Conservation (phyloP, 1,140 invertebrate species). For the Aphis craccivora region DNA sequence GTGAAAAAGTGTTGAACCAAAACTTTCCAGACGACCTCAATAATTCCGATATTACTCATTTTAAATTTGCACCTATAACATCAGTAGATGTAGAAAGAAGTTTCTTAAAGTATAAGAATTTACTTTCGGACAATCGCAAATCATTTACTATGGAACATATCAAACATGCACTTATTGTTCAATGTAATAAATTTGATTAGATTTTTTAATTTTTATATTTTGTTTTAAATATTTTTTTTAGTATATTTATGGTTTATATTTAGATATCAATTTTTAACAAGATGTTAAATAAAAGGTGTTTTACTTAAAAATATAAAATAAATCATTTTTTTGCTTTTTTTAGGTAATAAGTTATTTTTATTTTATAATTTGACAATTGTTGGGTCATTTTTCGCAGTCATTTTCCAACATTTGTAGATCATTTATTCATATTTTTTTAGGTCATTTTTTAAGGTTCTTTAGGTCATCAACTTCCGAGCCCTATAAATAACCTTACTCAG, state of each 20-base stretch:
- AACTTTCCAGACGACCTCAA: slow-evolving; percentile 2
- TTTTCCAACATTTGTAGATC: not conserved
- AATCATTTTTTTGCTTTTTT: slow-evolving; percentile 5
- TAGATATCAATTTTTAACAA: not conserved
- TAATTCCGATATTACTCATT: not conserved
- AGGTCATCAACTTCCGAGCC: too few species aligned
- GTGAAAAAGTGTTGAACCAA: not conserved
- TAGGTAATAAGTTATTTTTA: not conserved
- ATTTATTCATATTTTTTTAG: not conserved
- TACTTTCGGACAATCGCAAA: not conserved
- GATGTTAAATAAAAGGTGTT: not conserved
- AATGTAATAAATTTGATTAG: slow-evolving; percentile 18
- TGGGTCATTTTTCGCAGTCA: slow-evolving; percentile 2
- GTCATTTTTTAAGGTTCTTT: not conserved
- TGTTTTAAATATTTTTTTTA: too few species aligned
- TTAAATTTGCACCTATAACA: not conserved
- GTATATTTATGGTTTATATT: slow-evolving; percentile 17
- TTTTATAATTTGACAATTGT: not conserved
- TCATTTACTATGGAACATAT: not conserved
- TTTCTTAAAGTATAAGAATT: not conserved
- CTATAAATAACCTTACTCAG: too few species aligned
- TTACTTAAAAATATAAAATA: not conserved
- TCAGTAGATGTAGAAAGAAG: not conserved
- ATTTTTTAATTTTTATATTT: slow-evolving; percentile 16
- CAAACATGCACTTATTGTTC: not conserved